These are phyloP conservation scores for Butorides virescens DNA, from an alignment of 2,113 vertebrate species.

Conservation along the genomic window DNA sequence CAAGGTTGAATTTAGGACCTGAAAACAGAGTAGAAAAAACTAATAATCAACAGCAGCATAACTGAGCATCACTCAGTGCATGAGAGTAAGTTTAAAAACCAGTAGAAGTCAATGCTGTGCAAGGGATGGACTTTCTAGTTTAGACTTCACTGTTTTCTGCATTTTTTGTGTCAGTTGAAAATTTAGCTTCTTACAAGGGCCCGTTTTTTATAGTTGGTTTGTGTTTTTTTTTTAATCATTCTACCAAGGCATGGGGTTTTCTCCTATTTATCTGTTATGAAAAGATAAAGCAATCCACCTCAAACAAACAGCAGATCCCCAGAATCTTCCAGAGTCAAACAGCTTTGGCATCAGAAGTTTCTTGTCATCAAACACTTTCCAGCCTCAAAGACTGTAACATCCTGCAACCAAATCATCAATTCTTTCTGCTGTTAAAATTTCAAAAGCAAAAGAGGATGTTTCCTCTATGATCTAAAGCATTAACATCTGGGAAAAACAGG, in stretches of 20 bases:
- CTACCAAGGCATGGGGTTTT: background rate
- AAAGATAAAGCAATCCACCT: background rate
- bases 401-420: background rate
- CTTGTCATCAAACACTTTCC: background rate
- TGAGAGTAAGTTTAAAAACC: background rate
- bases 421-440: background rate
- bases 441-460: background rate
- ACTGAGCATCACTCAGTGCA: background rate
- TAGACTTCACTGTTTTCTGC: background rate
- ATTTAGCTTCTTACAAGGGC: background rate
- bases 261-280: background rate
- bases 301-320: background rate
- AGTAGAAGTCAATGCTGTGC: background rate
- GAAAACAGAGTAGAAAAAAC: background rate
- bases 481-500: background rate
- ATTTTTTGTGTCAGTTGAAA: background rate
- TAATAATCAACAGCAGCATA: background rate
- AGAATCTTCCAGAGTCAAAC: background rate
- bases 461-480: background rate
- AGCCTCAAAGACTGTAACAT: background rate
- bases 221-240: background rate
- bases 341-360: background rate
- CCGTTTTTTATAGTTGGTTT: background rate
- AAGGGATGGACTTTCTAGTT: background rate
- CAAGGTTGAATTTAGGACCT: constrained; percentile 38